These are phyloP conservation scores for Zoanthus gigantus DNA, from an alignment of 92 coral and sea anemone genomes.

Conservation along the genomic window DNA sequence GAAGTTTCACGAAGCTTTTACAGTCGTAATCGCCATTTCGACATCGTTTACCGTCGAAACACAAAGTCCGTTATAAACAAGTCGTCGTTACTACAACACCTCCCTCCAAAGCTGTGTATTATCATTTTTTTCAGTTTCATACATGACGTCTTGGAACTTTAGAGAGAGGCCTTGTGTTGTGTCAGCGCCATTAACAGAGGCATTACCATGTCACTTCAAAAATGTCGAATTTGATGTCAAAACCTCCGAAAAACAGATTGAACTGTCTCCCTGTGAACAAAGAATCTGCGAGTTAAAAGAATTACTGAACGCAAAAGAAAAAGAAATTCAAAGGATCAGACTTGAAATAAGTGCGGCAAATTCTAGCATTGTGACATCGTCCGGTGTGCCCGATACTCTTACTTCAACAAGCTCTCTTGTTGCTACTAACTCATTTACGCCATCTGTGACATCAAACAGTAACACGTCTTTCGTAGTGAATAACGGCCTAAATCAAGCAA, in stretches of 20 bases:
- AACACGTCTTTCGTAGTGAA: background rate
- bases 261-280: constrained; percentile 36
- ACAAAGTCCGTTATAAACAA: background rate
- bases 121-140: background rate
- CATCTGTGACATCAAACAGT: background rate
- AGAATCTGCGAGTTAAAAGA: constrained; percentile 24
- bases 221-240: background rate
- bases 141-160: background rate
- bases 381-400: background rate
- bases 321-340: constrained; percentile 38
- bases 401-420: background rate
- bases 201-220: background rate
- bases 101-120: background rate
- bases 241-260: background rate
- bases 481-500: background rate
- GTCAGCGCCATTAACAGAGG: background rate
- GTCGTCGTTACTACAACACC: background rate
- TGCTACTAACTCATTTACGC: background rate
- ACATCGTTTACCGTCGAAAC: background rate
- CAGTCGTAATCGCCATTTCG: background rate
- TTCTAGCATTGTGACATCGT: background rate
- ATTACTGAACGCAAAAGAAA: constrained; percentile 38
- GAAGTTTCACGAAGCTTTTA: background rate
- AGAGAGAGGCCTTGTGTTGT: background rate
- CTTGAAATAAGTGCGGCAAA: constrained; percentile 26